Base-by-base conservation (phyloP, 2,888 invertebrate species). In the Microplitis manilae region DNA sequence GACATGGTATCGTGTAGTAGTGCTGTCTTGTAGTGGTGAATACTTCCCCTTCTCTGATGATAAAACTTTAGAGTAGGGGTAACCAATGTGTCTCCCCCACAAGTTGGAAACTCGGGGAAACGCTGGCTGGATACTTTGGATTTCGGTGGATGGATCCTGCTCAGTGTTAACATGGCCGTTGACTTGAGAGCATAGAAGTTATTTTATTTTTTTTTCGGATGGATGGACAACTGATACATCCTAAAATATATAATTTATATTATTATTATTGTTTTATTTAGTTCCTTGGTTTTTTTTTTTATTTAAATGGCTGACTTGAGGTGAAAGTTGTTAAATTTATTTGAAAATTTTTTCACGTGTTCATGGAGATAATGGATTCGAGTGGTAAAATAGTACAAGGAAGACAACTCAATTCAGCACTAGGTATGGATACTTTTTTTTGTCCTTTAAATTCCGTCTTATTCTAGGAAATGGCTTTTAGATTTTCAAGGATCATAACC, bases 81-180 rank as follows among this genome's bases (percentile, higher is more conserved):
- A 67, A 9, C 50, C 50, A 50, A 50, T 50, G 50, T 50, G 50
- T 20, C 30, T 67, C 30, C 30, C 67, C 20, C 17, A 62, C 15
- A 50, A 41, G 41, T 38, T 59, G 40, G 17, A 61, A 41, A 77
- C 59, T 38, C 8, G 65, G 71, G 50, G 79, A 72, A 77, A 65
- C 9, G 7, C 13, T 13, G 17, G 59, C 59, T n/a, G 30, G 38
- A 65, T 38, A 13, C 13, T 8, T 65, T 74, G 76, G 8, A 68
- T 68, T 6, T 1, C 20, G 77, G 72, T 15, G 20, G 39, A 68
- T 40, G 62, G 15, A 62, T 62, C 15, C 6, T 30, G 50, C 50
- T 64, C 70, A 77, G 77, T 81, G 79, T 82, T 79, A 82, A 82
- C 79, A 82, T 82, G 82, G 80, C 82, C 77, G 81, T 78, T 67